Evolutionary conservation across 2,113 vertebrate species (phyloP).

Genomic region (Dissostichus mawsoni): DNA sequence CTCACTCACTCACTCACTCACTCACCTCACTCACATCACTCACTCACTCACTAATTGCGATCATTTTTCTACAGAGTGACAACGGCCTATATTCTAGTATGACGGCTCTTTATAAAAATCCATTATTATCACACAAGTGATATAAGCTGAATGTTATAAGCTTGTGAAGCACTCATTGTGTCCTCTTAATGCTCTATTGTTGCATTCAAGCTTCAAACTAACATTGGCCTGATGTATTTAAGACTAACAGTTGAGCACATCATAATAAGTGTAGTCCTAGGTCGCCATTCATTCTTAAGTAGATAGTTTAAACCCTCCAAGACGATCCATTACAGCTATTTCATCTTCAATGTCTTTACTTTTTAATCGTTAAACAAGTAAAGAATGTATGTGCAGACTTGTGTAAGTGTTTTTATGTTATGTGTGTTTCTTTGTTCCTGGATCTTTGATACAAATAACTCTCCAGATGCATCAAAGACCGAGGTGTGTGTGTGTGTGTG

Average conservation of each 20-base stretch:
- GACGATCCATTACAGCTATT: not conserved
- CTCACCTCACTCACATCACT: not conserved
- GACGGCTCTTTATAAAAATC: not conserved
- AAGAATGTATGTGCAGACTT: not conserved
- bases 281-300: not conserved
- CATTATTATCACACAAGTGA: not conserved
- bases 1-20: not conserved
- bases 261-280: not conserved
- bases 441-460: constrained; percentile 40
- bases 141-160: constrained; percentile 27
- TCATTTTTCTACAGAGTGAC: not conserved
- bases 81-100: not conserved
- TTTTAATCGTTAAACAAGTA: not conserved
- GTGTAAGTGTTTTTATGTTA: constrained; percentile 11
- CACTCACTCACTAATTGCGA: not conserved
- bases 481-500: constrained; percentile 41
- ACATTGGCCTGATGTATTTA: constrained; percentile 12
- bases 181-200: constrained; percentile 25
- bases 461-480: constrained; percentile 61
- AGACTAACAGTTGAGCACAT: not conserved
- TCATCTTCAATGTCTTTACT: not conserved
- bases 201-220: constrained; percentile 4
- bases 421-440: constrained; percentile 44
- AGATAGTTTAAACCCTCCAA: not conserved
- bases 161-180: constrained; percentile 25